phyloP scores from a whole-genome alignment of 2,797 vertebrate genomes.

The Leuciscus waleckii region DNA sequence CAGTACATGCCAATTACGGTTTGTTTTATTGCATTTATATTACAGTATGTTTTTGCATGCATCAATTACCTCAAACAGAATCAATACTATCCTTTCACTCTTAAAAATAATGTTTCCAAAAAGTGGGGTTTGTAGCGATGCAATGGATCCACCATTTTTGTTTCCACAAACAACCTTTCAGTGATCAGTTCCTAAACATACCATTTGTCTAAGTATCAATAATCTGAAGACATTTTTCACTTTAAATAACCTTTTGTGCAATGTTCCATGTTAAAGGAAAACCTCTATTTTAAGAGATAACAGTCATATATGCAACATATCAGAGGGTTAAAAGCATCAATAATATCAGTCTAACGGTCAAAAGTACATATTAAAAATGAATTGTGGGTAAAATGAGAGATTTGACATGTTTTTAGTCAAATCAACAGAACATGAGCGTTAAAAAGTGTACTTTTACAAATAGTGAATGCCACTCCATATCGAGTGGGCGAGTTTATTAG shows the following conservation, averaged over 20 bases:
- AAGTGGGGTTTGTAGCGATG: neutral
- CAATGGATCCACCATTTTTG: neutral
- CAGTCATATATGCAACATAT: neutral
- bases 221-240: neutral
- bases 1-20: neutral
- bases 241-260: neutral
- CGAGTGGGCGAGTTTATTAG: slow-evolving; percentile 36
- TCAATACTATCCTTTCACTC: neutral
- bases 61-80: neutral
- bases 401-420: neutral
- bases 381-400: rapidly evolving
- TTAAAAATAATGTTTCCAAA: neutral
- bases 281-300: neutral
- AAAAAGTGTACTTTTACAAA: neutral
- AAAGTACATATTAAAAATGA: neutral
- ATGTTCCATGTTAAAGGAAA: neutral
- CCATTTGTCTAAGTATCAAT: neutral
- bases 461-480: neutral
- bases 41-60: neutral
- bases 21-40: neutral
- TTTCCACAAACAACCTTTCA: too few species aligned
- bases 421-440: too few species aligned
- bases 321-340: neutral
- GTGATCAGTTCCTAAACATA: neutral
- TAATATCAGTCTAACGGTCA: neutral